Conservation (phyloP, 2,888 invertebrate genomes). For the Busseola fusca region DNA sequence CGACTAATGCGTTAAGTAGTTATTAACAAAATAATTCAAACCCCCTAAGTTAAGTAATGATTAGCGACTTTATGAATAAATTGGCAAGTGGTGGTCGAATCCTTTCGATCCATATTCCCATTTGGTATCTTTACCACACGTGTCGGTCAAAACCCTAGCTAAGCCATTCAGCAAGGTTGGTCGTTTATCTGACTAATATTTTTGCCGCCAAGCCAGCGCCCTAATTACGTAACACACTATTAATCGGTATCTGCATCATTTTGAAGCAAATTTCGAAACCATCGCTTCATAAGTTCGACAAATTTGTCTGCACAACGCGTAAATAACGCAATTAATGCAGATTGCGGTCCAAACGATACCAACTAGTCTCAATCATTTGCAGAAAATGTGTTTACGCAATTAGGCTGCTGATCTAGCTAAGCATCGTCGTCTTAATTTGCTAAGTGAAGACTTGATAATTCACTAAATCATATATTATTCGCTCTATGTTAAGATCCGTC, state of each 20-base stretch:
- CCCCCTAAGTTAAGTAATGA: neutral
- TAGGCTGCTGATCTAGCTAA: conserved; percentile 2
- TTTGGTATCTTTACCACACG: neutral
- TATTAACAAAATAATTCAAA: neutral
- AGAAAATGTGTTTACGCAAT: no score
- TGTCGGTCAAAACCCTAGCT: neutral
- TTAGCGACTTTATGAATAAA: neutral
- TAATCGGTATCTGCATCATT: no score
- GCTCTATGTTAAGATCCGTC: neutral
- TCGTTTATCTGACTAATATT: neutral
- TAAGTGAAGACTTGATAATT: neutral
- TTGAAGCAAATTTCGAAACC: no score
- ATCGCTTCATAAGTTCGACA: no score
- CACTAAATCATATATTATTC: neutral
- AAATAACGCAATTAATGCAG: no score
- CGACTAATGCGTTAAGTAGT: neutral
- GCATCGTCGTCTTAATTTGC: neutral
- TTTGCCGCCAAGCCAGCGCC: no score
- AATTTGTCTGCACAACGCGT: no score
- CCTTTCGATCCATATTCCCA: neutral
- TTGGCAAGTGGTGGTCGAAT: neutral
- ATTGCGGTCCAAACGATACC: no score
- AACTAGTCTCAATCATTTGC: no score
- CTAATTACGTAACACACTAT: no score
- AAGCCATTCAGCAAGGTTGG: neutral